Evolutionary conservation across 2,888 invertebrate genomes (phyloP).

Genomic region (Mycalesis mineus): DNA sequence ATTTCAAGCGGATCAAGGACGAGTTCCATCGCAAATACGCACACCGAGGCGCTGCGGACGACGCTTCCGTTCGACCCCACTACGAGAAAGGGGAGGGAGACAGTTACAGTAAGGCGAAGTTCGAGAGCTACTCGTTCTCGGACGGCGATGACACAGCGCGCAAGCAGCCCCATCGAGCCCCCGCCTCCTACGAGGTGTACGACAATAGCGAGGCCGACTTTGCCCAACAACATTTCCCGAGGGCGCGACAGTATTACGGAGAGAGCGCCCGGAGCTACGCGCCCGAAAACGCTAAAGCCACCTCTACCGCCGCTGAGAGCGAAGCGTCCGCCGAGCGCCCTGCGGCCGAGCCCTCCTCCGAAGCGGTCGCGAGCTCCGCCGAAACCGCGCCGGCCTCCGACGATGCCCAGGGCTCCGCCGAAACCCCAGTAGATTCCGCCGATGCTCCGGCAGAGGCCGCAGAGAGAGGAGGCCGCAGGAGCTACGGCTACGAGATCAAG

Average conservation of each 20-base stretch:
- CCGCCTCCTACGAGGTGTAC: constrained; percentile 75
- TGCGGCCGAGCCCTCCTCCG: constrained; percentile 68
- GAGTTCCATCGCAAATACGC: constrained; percentile 47
- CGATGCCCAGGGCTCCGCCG: no score
- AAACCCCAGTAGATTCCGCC: constrained; percentile 30
- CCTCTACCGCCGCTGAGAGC: constrained; percentile 68
- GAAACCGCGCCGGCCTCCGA: no score
- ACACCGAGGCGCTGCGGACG: constrained; percentile 67
- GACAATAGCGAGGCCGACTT: constrained; percentile 81
- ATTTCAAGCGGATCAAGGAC: constrained; percentile 50
- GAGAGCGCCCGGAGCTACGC: constrained; percentile 65
- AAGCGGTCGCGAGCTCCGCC: constrained; percentile 65
- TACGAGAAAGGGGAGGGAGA: constrained; percentile 77
- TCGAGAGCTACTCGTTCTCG: constrained; percentile 52
- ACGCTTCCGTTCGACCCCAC: constrained; percentile 62
- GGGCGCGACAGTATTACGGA: constrained; percentile 74
- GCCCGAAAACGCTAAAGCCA: constrained; percentile 58
- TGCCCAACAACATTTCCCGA: constrained; percentile 48
- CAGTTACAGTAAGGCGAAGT: constrained; percentile 72
- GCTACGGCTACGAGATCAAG: constrained; percentile 66
- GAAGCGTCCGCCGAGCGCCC: constrained; percentile 67
- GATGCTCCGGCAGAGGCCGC: constrained; percentile 63
- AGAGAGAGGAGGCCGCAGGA: constrained; percentile 47
- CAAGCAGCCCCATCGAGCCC: neutral
- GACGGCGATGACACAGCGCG: neutral